A percentile compares a stretch with the other conserved stretches of the same genome.
Conservation (phyloP, 2,797 vertebrate genomes). For the Cercopithecus mitis region DNA sequence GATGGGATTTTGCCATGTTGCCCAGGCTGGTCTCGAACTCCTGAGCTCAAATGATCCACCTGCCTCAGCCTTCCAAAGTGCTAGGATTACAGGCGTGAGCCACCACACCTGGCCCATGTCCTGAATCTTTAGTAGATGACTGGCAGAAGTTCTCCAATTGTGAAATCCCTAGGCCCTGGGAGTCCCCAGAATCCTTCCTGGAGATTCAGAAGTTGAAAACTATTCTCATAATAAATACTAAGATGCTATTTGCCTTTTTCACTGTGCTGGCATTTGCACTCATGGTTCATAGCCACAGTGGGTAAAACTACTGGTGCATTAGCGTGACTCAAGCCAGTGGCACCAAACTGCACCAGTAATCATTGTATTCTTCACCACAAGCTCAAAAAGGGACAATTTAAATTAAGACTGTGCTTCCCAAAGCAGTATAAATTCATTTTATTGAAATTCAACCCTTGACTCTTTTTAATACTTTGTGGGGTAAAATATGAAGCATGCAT, state of each 20-base stretch:
- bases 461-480: background rate
- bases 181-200: background rate
- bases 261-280: background rate
- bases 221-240: background rate
- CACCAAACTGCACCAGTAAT: background rate
- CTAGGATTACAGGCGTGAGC: background rate
- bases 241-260: background rate
- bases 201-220: constrained; percentile 4
- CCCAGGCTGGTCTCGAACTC: background rate
- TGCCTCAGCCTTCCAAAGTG: background rate
- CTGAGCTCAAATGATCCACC: background rate
- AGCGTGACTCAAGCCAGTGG: background rate
- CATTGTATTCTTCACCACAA: background rate
- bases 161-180: background rate
- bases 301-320: background rate
- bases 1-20: background rate
- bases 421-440: constrained; percentile 18
- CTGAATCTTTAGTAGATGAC: background rate
- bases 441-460: background rate
- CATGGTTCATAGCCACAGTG: background rate
- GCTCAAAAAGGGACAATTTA: background rate
- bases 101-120: background rate
- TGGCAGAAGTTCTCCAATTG: background rate
- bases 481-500: background rate
- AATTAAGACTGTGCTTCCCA: background rate